Evolutionary conservation across 1,140 invertebrate genomes (phyloP), one percentile per base, ranked within the genome.

Genomic region (Yoshiicerus persimilis): DNA sequence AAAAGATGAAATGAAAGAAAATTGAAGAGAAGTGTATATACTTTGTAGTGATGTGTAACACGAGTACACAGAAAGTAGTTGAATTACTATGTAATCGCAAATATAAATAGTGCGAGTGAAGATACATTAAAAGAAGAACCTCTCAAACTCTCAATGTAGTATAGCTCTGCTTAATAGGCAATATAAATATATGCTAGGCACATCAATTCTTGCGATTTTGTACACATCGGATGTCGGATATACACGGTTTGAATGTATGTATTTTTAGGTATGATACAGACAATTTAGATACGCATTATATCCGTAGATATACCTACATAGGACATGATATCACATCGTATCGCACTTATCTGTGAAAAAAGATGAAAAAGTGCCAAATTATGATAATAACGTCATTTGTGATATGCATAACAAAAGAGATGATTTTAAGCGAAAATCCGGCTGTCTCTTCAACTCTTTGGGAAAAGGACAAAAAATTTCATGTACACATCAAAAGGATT

Each of bases 371-470:
- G 85, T 89, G 87, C 84, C 38, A 87, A 89, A 88, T 89, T 89
- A 89, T 89, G 84, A 88, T 89, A 89, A 89, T 89, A 85, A 86
- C 85, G 84, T 88, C 87, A 86, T 88, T 89, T 89, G 77, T 87
- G 86, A 87, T 89, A 87, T 88, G 86, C 88, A 88, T 88, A 84
- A 88, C 88, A 88, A 88, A 88, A 75, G 77, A 86, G 77, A 77
- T 85, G 84, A 84, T 88, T 88, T 88, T 88, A 88, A 86, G 88
- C 86, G 83, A 89, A 89, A 87, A 87, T 89, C 88, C 88, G 41
- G 86, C 88, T 88, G 85, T 84, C 88, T 85, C 77, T 87, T 86
- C 70, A 83, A 36, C 87, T 87, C 75, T 80, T 80, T 80, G 75
- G 75, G 75, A 80, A 56, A 80, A 36, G 75, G 75, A 80, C 75